Evolutionary conservation across 2,113 vertebrate species (phyloP).

Genomic region (Phalacrocorax aristotelis): DNA sequence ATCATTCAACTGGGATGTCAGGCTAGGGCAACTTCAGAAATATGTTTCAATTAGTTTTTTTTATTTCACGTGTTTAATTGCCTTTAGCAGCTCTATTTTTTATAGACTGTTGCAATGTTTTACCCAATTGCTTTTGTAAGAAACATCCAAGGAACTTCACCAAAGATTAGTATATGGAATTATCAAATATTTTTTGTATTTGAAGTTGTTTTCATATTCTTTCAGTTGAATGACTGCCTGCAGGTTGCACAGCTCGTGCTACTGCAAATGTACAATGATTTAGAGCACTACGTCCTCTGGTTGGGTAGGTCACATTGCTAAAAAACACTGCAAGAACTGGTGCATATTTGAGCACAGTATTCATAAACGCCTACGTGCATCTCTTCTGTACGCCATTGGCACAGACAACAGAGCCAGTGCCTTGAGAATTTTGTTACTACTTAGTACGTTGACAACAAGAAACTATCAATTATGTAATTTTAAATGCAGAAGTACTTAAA

Average conservation of each 20-base stretch:
- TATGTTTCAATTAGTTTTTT: background rate
- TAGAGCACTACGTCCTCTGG: background rate
- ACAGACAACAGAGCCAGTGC: background rate
- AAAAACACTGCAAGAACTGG: background rate
- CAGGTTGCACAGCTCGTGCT: background rate
- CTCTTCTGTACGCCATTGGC: background rate
- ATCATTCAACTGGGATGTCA: background rate
- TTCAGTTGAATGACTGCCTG: background rate
- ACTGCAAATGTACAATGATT: background rate
- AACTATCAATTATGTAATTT: background rate
- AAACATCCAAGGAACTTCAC: background rate
- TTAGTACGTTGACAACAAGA: background rate
- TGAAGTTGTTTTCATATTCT: background rate
- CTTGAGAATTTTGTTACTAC: background rate
- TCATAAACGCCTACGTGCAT: background rate
- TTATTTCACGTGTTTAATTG: background rate
- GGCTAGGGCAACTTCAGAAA: background rate
- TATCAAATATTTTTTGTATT: background rate
- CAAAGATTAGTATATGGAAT: background rate
- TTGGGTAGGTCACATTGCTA: background rate
- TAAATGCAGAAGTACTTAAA: background rate
- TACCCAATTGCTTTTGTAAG: background rate
- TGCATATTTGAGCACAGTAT: fast-evolving
- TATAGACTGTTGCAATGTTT: background rate
- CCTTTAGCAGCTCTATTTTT: background rate